Base-by-base conservation (phyloP, 2,888 invertebrate species). In the Podotricha telesiphe region DNA sequence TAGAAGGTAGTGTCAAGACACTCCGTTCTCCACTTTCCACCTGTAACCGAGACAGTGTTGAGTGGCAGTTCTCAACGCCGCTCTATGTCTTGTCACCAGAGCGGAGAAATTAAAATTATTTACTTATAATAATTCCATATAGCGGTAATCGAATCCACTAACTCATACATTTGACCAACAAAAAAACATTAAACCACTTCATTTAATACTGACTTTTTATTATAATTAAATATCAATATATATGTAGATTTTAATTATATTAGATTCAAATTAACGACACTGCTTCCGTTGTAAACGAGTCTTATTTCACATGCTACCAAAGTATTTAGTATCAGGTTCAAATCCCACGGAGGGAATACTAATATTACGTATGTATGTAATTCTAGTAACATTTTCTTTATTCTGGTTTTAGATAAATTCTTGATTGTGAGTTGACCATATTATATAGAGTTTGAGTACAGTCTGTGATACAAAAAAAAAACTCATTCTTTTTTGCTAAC, bases 211-310 rank as follows among this genome's bases (percentile, higher is more conserved):
- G 28, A 37, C 7, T 10, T 53, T 53, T 28, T 8, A 53, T 53
- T 28, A 2, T 53, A 53, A 53, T 53, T 28, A 53, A 53, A 4
- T 10, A n/a, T 28, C 53, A 28, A 53, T 53, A 53, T 28, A 53
- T 28, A 53, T 53, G 53, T n/a, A 28, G 10, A 53, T 53, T 53
- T 28, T 6, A 28, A 28, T 53, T 53, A 28, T 28, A 28, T 28
- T 28, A 53, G n/a, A 28, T 6, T 28, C 53, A 53, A 53, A 53
- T 53, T 53, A 53, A 53, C 28, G n/a, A 53, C 3, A 53, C 28
- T 53, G 53, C 28, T 53, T 53, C 53, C 53, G 53, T 13, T n/a
- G 15, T 22, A 53, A 53, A 53, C 53, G n/a, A 53, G 53, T 53
- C 28, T 53, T n/a, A 10, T 0, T 53, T 53, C 15, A 4, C n/a